Conservation (phyloP, 2,113 vertebrate species). For the Geothlypis trichas region DNA sequence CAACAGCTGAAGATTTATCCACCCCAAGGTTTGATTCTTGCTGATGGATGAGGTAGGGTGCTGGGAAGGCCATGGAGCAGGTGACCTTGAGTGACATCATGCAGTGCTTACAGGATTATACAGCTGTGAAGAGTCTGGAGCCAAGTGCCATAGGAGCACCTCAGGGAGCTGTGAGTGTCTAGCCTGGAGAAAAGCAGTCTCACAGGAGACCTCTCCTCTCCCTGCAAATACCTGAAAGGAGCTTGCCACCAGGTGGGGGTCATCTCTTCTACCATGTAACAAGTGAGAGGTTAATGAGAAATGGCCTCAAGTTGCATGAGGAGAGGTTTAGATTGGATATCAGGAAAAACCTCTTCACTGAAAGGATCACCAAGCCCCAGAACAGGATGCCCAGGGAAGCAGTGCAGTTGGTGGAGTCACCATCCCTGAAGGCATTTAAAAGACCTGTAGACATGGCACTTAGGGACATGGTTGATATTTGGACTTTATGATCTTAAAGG, state of each 20-base stretch:
- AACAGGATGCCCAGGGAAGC: neutral
- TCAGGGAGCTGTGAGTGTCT: fast-evolving
- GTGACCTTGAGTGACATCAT: neutral
- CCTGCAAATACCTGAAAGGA: neutral
- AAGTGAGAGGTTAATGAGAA: neutral
- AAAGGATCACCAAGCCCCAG: neutral
- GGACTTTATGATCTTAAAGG: neutral
- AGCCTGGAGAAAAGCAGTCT: neutral
- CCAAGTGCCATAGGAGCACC: neutral
- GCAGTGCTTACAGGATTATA: neutral
- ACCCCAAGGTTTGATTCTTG: neutral
- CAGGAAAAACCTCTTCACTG: neutral
- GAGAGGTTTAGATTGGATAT: neutral
- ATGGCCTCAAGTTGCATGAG: neutral
- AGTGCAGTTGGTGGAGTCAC: neutral
- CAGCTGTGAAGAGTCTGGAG: too few relatives aligned
- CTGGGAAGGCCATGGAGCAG: neutral
- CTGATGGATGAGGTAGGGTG: neutral
- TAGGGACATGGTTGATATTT: too few relatives aligned
- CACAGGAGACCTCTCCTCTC: neutral
- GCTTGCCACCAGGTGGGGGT: fast-evolving
- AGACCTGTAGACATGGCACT: neutral
- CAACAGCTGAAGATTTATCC: neutral
- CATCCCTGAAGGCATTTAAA: neutral
- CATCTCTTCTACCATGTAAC: too few relatives aligned